Evolutionary conservation across 2,113 vertebrate species (phyloP), one percentile per base, ranked within the genome.

Genomic region (Neotoma lepida): DNA sequence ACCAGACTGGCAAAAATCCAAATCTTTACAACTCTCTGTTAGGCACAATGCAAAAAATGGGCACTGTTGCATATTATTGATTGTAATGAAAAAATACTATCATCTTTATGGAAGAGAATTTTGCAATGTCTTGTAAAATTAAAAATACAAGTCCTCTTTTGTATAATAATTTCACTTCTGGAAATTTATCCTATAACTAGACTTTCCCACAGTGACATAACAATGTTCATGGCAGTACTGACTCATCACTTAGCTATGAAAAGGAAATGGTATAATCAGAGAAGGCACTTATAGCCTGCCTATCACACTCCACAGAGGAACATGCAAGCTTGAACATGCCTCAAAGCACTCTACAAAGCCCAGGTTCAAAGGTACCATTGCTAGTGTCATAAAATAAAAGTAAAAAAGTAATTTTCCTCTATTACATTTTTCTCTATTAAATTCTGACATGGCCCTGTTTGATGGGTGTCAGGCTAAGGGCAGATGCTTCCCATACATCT

Each of bases 101-200:
- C 86, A 70, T 33, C 74, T 20, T 80, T 56, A 26, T 4, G 35
- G 33, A 78, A 39, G 81, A 41, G 30, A 85, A 58, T 66, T 94
- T 49, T 82, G 22, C 51, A 92, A 24, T 61, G 89, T 35, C 54
- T 68, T 90, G 22, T 46, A 96, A 92, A 96, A 78, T 82, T 85
- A 85, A 70, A 92, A 95, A 77, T 49, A 95, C 3, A 86, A n/a
- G 87, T 77, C 49, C 26, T 73, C 68, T 94, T 92, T 82, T 66
- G 94, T 66, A 95, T 15, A 80, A 41, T 91, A 88, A 76, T 87
- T 90, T 94, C 14, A 73, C 46, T 95, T 88, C 41, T 39, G 87
- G 51, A 24, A 89, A 93, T 81, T 87, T 90, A 88, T 61, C 30
- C 88, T 66, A 68, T 46, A 61, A 86, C 61, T 86, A 71, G 4